Evolutionary conservation across 2,888 invertebrate species (phyloP).

Genomic region (Monopis laevigella): DNA sequence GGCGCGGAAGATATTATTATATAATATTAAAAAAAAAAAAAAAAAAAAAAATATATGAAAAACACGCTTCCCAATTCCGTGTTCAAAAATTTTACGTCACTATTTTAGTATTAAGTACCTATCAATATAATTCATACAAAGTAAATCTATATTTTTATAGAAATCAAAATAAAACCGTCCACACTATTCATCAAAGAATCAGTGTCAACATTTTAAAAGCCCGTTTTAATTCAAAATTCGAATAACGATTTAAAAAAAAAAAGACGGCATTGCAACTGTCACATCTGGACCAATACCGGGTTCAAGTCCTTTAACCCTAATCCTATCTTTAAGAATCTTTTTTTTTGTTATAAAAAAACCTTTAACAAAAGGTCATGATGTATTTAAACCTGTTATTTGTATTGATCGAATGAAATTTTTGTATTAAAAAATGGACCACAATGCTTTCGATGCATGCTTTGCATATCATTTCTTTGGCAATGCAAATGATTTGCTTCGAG

Average conservation of each 20-base stretch:
- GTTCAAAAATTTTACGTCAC: too few relatives aligned
- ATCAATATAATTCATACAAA: too few relatives aligned
- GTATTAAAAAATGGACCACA: slow-evolving; percentile 49
- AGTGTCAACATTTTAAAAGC: slow-evolving; percentile 25
- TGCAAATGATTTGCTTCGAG: slow-evolving; percentile 51
- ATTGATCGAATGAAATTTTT: slow-evolving; percentile 48
- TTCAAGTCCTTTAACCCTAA: slow-evolving; percentile 43
- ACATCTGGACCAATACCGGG: slow-evolving; percentile 39
- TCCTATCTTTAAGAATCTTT: slow-evolving; percentile 35
- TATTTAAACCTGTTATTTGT: slow-evolving; percentile 61
- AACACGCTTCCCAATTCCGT: too few relatives aligned
- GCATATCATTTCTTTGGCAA: slow-evolving; percentile 55
- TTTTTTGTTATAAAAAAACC: slow-evolving; percentile 31
- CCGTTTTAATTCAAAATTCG: slow-evolving; percentile 41
- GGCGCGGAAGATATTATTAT: too few relatives aligned
- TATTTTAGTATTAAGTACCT: too few relatives aligned
- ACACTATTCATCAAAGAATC: slow-evolving; percentile 3
- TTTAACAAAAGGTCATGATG: slow-evolving; percentile 40
- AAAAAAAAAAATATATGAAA: too few relatives aligned
- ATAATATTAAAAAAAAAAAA: too few relatives aligned
- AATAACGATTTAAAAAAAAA: slow-evolving; percentile 41
- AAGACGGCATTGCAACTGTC: slow-evolving; percentile 32
- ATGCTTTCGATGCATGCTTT: slow-evolving; percentile 46
- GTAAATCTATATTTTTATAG: too few relatives aligned
- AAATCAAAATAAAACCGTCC: too few relatives aligned